Evolutionary conservation across 2,797 vertebrate species (phyloP).

Genomic region (Leptatherina wallacei): DNA sequence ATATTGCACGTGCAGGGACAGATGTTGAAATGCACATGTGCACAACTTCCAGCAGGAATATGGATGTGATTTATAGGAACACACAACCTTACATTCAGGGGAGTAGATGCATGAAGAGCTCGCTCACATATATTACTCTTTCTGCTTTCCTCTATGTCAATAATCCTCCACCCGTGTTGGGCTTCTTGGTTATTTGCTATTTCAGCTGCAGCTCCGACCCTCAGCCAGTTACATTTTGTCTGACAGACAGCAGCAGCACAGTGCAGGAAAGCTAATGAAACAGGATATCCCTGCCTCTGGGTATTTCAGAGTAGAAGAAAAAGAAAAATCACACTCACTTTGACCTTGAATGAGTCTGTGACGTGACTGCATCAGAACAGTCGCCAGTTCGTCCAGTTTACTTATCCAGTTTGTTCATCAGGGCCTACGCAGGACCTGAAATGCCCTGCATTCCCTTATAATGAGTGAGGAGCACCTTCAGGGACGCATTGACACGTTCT

Average conservation of each 20-base stretch:
- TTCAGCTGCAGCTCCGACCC: slow-evolving; percentile 59
- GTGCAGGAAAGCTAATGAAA: slow-evolving; percentile 69
- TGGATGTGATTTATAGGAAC: neutral
- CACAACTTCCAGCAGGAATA: slow-evolving; percentile 14
- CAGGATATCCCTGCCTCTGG: slow-evolving; percentile 58
- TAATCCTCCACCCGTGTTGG: slow-evolving; percentile 45
- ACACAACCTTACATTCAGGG: slow-evolving; percentile 1
- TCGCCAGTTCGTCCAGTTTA: slow-evolving; percentile 32
- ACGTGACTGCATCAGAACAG: slow-evolving; percentile 18
- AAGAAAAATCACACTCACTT: slow-evolving; percentile 44
- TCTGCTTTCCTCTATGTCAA: slow-evolving; percentile 49
- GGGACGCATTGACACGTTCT: slow-evolving; percentile 22
- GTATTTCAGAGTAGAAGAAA: slow-evolving; percentile 51
- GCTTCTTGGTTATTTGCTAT: slow-evolving; percentile 51
- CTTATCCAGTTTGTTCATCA: slow-evolving; percentile 36
- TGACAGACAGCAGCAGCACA: slow-evolving; percentile 41
- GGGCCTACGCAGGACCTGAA: slow-evolving; percentile 25
- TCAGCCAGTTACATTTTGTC: slow-evolving; percentile 55
- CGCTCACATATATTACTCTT: slow-evolving; percentile 45
- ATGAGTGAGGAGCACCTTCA: slow-evolving; percentile 15
- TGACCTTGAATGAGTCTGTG: slow-evolving; percentile 61
- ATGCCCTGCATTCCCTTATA: slow-evolving; percentile 6
- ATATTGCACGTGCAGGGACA: neutral
- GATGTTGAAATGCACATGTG: slow-evolving; percentile 22
- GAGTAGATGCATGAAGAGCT: slow-evolving; percentile 40